Percentiles rank a stretch among this genome's conserved stretches.
These are phyloP conservation scores for Probaryconus sp. DNA, from an alignment of 1,140 invertebrate species.

Conservation along the genomic window DNA sequence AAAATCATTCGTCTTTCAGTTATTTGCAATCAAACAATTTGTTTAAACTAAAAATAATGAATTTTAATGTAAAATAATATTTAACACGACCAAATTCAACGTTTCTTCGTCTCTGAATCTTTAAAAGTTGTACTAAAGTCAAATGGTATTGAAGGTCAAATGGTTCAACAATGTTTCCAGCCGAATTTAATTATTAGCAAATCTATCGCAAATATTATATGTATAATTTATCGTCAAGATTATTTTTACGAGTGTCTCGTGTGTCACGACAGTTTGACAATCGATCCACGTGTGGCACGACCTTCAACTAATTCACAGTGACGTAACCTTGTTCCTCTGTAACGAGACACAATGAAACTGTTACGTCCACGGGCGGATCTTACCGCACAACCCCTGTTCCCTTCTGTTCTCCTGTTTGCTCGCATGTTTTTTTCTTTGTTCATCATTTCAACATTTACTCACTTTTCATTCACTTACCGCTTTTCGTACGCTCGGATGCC, in stretches of 20 bases:
- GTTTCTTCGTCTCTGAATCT: too few species aligned
- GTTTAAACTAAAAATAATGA: too few species aligned
- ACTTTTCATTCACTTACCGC: constrained; percentile 51
- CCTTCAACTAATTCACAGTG: constrained; percentile 28
- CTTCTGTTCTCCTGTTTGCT: constrained; percentile 72
- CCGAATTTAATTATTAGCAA: too few species aligned
- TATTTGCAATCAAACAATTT: too few species aligned
- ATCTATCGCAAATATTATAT: too few species aligned
- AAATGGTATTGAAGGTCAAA: too few species aligned
- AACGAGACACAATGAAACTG: constrained; percentile 58
- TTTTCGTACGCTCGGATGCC: constrained; percentile 21
- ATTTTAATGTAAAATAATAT: too few species aligned
- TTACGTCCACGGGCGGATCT: constrained; percentile 20
- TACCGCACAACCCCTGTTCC: constrained; percentile 57
- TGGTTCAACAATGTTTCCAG: too few species aligned
- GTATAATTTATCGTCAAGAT: too few species aligned
- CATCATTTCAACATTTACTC: constrained; percentile 68
- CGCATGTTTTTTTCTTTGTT: constrained; percentile 78
- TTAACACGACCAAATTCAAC: too few species aligned
- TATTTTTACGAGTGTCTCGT: constrained; percentile 4
- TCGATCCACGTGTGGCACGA: constrained; percentile 12
- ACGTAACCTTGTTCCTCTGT: constrained; percentile 30
- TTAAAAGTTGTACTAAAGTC: too few species aligned
- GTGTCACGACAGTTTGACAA: constrained; percentile 3
- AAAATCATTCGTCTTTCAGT: too few species aligned